Conservation (phyloP, 2,797 vertebrate species). For the Echeneis naucrates region DNA sequence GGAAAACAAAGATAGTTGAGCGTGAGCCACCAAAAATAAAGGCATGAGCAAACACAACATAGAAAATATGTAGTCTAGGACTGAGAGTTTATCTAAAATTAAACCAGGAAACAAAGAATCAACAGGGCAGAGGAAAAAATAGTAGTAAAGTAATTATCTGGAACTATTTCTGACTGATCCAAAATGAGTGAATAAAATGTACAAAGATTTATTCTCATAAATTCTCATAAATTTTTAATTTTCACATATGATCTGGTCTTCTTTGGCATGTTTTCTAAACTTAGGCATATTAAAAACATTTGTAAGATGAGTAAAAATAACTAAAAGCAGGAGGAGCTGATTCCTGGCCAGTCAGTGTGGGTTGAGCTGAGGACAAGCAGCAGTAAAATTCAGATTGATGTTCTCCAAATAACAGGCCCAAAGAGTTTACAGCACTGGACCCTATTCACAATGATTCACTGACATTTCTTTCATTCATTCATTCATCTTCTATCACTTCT, state of each 20-base stretch:
- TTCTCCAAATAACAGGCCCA: not conserved
- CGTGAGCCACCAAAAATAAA: too few relatives aligned
- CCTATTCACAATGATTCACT: too few relatives aligned
- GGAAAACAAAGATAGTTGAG: slow-evolving; percentile 2
- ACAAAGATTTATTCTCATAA: not conserved
- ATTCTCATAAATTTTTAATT: not conserved
- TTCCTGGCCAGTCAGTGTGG: not conserved
- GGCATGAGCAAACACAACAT: too few relatives aligned
- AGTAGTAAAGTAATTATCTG: not conserved
- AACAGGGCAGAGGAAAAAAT: not conserved
- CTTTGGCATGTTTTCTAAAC: not conserved
- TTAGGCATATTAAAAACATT: not conserved
- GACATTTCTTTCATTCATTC: too few relatives aligned
- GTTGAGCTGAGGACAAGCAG: not conserved
- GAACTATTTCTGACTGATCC: not conserved
- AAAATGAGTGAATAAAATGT: not conserved
- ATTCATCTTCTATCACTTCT: too few relatives aligned
- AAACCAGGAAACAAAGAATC: not conserved
- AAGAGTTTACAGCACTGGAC: not conserved
- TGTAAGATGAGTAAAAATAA: not conserved
- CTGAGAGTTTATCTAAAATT: not conserved
- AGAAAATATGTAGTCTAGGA: not conserved
- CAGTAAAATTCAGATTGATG: not conserved
- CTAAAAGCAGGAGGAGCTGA: not conserved
- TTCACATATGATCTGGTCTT: not conserved